Evolutionary conservation across 2,113 vertebrate genomes (phyloP).

Genomic region (Spea multiplicata): DNA sequence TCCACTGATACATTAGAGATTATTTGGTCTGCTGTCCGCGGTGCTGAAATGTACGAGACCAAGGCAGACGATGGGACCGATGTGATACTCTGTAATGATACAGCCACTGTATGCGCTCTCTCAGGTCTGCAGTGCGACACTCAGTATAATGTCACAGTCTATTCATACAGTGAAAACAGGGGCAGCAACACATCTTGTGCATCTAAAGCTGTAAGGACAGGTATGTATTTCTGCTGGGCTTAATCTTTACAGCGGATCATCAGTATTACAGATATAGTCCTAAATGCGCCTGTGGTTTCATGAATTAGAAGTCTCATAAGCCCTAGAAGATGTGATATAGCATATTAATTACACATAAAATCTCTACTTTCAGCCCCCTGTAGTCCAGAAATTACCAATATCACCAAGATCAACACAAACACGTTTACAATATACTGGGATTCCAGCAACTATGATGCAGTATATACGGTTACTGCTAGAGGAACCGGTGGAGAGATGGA

Average conservation of each 20-base stretch:
- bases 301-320: no score
- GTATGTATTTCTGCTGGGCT: slow-evolving; percentile 55
- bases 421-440: slow-evolving; percentile 69
- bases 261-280: no score
- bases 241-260: no score
- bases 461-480: slow-evolving; percentile 69
- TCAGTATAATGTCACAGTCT: slow-evolving; percentile 72
- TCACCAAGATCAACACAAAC: slow-evolving; percentile 68
- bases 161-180: slow-evolving; percentile 76
- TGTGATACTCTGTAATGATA: slow-evolving; percentile 73
- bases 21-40: slow-evolving; percentile 77
- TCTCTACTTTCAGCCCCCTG: slow-evolving; percentile 76
- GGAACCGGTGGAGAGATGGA: slow-evolving; percentile 63
- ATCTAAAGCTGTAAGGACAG: slow-evolving; percentile 68
- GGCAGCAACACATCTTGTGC: slow-evolving; percentile 75
- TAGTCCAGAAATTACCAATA: slow-evolving; percentile 78
- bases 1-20: slow-evolving; percentile 80
- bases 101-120: slow-evolving; percentile 72
- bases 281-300: no score
- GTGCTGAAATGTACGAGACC: slow-evolving; percentile 81
- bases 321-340: no score
- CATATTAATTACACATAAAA: background rate
- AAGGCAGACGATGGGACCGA: slow-evolving; percentile 60
- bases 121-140: slow-evolving; percentile 79
- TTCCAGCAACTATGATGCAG: slow-evolving; percentile 66